Base-by-base conservation (phyloP, 2,888 invertebrate genomes). In the Callyntrura guangdongensis region DNA sequence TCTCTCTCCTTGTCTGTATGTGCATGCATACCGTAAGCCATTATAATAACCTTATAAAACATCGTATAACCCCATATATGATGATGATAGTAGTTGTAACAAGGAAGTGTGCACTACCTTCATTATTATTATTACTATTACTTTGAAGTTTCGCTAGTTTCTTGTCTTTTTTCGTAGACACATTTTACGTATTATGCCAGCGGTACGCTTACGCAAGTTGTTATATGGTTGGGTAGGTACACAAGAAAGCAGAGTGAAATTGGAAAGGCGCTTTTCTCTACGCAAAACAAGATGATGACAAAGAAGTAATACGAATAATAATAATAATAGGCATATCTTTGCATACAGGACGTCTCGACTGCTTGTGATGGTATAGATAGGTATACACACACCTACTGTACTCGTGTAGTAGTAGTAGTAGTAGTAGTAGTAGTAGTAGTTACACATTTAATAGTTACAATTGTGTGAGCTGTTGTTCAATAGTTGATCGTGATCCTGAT, bases 401-500 rank as follows among this genome's bases (percentile, higher is more conserved):
- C 36, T n/a, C 36, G 36, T 36, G 22, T 14, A 27, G 36, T 36
- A 72, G 9, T n/a, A 5, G 72, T 25, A 69, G 4, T 27, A 25
- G 25, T n/a, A 12, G 11, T n/a, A n/a, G n/a, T n/a, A n/a, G n/a
- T n/a, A n/a, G 17, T 1, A 17, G 5, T 64, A 22, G 8, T 64
- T 53, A n/a, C 53, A 9, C 53, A 53, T n/a, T 14, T 53, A 12
- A 53, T 17, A 22, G 4, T 22, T 17, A 3, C 17, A 2, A 17
- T 64, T 64, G 64, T 64, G 12, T 17, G 36, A 36, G 36, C 6
- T 36, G 36, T 36, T 36, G 36, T 36, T 53, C n/a, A n/a, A 81
- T 25, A 36, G 82, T 61, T 82, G 64, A 64, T 22, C 11, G 25
- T 47, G 74, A 45, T 74, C 22, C 17, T 59, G 36, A 79, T 79